phyloP scores from a whole-genome alignment of 2,888 invertebrate genomes.

The Chrysolina americana region DNA sequence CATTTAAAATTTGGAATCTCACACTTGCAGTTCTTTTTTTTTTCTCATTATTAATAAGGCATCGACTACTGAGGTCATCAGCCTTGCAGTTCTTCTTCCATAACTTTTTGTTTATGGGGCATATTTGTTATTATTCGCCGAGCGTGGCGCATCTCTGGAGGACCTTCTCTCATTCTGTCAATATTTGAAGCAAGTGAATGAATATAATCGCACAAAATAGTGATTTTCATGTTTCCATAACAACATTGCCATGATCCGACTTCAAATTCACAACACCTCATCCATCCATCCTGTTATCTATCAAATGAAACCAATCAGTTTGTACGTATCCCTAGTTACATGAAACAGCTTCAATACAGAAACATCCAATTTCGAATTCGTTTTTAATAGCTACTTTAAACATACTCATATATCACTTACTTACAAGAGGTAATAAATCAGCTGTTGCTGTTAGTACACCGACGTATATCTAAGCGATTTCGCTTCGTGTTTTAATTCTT shows the following conservation, averaged over 20 bases:
- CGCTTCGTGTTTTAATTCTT: constrained; percentile 37
- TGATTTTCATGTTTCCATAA: neutral
- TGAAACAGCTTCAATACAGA: constrained; percentile 26
- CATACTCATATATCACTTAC: constrained; percentile 56
- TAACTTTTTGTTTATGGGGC: too few relatives aligned
- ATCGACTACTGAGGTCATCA: too few relatives aligned
- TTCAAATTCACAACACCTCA: neutral
- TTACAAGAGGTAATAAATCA: constrained; percentile 54
- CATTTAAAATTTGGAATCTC: too few relatives aligned
- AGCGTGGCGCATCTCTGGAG: too few relatives aligned
- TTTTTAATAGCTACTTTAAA: constrained; percentile 54
- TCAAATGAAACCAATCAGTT: neutral
- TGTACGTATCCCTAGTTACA: constrained; percentile 17
- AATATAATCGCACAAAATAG: neutral
- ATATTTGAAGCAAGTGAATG: too few relatives aligned
- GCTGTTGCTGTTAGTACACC: constrained; percentile 39
- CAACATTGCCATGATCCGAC: neutral
- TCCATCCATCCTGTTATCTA: neutral
- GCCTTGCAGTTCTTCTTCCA: too few relatives aligned
- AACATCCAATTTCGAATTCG: constrained; percentile 45
- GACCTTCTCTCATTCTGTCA: too few relatives aligned
- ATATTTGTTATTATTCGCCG: too few relatives aligned
- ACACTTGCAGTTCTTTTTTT: too few relatives aligned
- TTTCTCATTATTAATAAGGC: too few relatives aligned
- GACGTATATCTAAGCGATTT: constrained; percentile 44